Evolutionary conservation across 2,797 vertebrate species (phyloP).

Genomic region (Poeciliopsis infans): DNA sequence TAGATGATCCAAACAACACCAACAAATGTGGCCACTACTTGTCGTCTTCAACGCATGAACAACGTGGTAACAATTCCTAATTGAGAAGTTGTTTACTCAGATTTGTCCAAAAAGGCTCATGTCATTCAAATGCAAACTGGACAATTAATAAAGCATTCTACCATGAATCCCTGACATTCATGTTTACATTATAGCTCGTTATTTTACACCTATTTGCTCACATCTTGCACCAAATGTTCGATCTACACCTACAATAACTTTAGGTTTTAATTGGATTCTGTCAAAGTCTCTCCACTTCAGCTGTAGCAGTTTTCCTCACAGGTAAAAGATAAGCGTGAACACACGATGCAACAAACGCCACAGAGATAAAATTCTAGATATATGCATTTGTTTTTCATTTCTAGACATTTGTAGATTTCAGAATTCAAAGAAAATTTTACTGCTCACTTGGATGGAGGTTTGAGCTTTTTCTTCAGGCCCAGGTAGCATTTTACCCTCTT

Average conservation of each 20-base stretch:
- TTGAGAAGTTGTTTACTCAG: not conserved
- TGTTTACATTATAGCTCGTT: not conserved
- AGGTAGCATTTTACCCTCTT: constrained; percentile 88
- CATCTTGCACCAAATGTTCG: not conserved
- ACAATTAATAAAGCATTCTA: not conserved
- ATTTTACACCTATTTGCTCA: not conserved
- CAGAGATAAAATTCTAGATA: not conserved
- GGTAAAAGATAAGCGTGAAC: not conserved
- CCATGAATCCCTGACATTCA: not conserved
- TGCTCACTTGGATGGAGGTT: constrained; percentile 90
- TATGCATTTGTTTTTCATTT: not conserved
- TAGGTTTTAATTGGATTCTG: not conserved
- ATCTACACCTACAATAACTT: not conserved
- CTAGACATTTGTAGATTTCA: not conserved
- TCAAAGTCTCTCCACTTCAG: not conserved
- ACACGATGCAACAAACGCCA: not conserved
- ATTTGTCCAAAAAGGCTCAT: not conserved
- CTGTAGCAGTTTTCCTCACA: not conserved
- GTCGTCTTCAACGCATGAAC: not conserved
- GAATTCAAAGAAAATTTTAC: not conserved
- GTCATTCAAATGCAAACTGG: not conserved
- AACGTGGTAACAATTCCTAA: not conserved
- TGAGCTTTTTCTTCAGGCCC: constrained; percentile 92
- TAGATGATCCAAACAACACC: not conserved
- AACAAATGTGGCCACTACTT: not conserved